phyloP scores from a whole-genome alignment of 1,140 invertebrate genomes.

The Drosophila malerkotliana region DNA sequence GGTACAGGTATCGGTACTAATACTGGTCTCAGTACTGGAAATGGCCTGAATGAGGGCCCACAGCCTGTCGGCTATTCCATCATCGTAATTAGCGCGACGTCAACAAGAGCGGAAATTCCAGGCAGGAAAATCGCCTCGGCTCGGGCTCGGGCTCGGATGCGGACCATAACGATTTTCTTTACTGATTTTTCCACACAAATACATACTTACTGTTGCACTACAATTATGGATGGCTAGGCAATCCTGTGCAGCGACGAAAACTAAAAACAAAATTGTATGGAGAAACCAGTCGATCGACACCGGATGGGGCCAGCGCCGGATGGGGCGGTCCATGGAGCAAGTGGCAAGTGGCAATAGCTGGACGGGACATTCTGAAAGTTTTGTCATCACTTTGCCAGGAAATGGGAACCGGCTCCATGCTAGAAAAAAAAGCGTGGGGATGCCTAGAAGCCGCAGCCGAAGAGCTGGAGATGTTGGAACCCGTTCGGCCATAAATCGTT shows the following conservation, averaged over 20 bases:
- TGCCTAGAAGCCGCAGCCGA: not conserved
- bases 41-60: not conserved
- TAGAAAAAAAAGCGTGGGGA: slow-evolving; percentile 20
- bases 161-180: slow-evolving; percentile 72
- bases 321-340: slow-evolving; percentile 55
- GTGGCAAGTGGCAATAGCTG: slow-evolving; percentile 20
- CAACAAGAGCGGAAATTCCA: slow-evolving; percentile 75
- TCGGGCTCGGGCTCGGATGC: slow-evolving; percentile 14
- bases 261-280: slow-evolving; percentile 1
- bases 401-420: slow-evolving; percentile 73
- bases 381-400: slow-evolving; percentile 75
- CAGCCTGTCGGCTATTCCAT: slow-evolving; percentile 62
- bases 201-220: not conserved
- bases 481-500: slow-evolving; percentile 53
- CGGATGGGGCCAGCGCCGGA: slow-evolving; percentile 73
- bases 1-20: slow-evolving; percentile 14
- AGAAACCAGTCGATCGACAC: slow-evolving; percentile 68
- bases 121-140: slow-evolving; percentile 68
- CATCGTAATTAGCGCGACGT: slow-evolving; percentile 69
- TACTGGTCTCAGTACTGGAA: not conserved
- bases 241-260: slow-evolving; percentile 47
- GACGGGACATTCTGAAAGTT: slow-evolving; percentile 63
- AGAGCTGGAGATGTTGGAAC: slow-evolving; percentile 22
- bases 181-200: slow-evolving; percentile 46
- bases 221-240: slow-evolving; percentile 63